These are phyloP conservation scores for Trichogramma dendrolimi DNA, from an alignment of 2,888 invertebrate species.

Conservation along the genomic window DNA sequence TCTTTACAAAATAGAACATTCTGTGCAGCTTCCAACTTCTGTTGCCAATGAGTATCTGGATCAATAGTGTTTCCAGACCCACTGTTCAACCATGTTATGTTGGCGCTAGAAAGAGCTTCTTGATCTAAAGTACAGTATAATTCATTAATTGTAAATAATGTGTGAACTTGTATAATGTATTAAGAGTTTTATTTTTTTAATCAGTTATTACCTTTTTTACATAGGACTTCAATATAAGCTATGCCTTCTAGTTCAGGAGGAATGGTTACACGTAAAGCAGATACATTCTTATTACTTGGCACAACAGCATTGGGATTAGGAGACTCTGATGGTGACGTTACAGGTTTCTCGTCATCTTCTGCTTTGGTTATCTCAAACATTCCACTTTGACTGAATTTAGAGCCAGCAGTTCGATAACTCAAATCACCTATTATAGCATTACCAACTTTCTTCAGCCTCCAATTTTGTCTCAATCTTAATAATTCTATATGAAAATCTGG, in stretches of 20 bases:
- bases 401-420: constrained; percentile 92
- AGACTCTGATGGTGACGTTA: constrained; percentile 56
- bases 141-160: constrained; percentile 1
- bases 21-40: constrained; percentile 93
- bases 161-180: neutral
- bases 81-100: constrained; percentile 72
- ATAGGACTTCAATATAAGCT: constrained; percentile 91
- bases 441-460: constrained; percentile 94
- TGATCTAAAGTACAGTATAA: constrained; percentile 62
- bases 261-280: constrained; percentile 84
- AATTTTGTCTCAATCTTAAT: constrained; percentile 82
- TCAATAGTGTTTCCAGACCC: constrained; percentile 66
- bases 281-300: constrained; percentile 48
- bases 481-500: constrained; percentile 92
- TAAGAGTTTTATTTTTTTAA: neutral
- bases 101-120: constrained; percentile 82
- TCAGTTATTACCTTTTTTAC: constrained; percentile 71
- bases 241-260: constrained; percentile 93
- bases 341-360: constrained; percentile 65
- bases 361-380: constrained; percentile 95
- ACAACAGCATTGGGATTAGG: constrained; percentile 54
- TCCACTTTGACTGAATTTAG: constrained; percentile 88
- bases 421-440: constrained; percentile 93
- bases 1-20: constrained; percentile 97
- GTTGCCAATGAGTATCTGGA: constrained; percentile 86